A percentile compares a stretch with the other conserved stretches of the same genome.
These are phyloP conservation scores for Microplitis demolitor DNA, from an alignment of 1,140 invertebrate species.

Conservation along the genomic window DNA sequence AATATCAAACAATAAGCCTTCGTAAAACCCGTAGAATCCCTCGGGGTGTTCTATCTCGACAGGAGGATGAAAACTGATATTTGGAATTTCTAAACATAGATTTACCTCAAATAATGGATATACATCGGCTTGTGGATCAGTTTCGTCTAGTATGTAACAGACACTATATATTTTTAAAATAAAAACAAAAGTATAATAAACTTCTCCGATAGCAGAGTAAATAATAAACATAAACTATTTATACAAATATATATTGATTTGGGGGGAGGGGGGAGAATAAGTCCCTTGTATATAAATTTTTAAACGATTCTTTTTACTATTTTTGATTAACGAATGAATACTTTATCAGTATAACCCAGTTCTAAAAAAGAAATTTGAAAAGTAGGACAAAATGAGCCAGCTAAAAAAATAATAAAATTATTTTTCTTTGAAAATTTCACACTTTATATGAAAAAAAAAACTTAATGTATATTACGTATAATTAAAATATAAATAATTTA, in stretches of 20 bases:
- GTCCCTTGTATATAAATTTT: no score
- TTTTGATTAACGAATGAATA: no score
- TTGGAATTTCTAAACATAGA: conserved; percentile 67
- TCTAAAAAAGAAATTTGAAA: no score
- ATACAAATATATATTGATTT: no score
- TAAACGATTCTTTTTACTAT: no score
- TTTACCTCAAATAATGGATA: conserved; percentile 67
- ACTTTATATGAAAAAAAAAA: no score
- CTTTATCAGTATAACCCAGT: no score
- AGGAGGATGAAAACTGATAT: conserved; percentile 69
- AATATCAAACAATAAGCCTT: conserved; percentile 66
- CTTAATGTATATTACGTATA: no score
- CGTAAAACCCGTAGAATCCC: conserved; percentile 67
- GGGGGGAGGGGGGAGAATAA: no score
- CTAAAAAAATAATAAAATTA: background rate
- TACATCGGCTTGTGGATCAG: conserved; percentile 45
- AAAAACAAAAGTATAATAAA: background rate
- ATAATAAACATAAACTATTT: no score
- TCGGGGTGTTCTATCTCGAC: conserved; percentile 65
- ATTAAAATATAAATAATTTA: no score
- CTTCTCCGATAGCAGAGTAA: no score
- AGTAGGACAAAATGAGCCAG: background rate
- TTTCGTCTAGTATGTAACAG: conserved; percentile 59
- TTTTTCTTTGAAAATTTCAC: background rate
- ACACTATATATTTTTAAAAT: conserved; percentile 44